Evolutionary conservation across 1,140 invertebrate genomes (phyloP), one percentile per base, ranked within the genome.

Genomic region (Trachymyrmex septentrionalis): DNA sequence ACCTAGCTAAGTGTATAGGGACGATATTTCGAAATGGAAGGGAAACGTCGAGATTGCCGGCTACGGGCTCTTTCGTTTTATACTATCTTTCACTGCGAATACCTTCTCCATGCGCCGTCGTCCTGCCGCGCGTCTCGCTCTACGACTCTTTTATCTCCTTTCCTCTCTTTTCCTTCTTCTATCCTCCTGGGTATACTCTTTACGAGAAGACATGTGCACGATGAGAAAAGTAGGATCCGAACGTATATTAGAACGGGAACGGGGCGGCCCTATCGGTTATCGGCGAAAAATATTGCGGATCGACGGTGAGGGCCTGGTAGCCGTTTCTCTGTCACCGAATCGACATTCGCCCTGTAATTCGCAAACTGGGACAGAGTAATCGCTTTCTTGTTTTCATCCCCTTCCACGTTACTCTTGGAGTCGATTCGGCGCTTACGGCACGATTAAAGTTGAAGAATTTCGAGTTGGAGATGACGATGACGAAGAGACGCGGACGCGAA

Each of bases 201-300:
- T 86, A 81, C 88, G 57, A 77, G 86, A 53, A 76, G 87, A 91
- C 72, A 78, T 90, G 86, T 71, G 86, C 86, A 21, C 88, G 88
- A 86, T 88, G 81, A 86, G 88, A 87, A 87, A 90, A 88, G 88
- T 86, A 87, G 55, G 69, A 69, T 67, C 53, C 19, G 64, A 69
- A 27, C 72, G 38, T 59, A 61, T 73, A 64, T 61, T 59, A 71
- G 61, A 50, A 50, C 19, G 66, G 50, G 21, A 82, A 73, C 71
- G n/a, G 50, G 61, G 27, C 69, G 87, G 75, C 73, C 69, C 81
- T 75, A 89, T 69, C 87, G 73, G 75, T 89, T 89, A 88, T 88
- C 88, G 63, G n/a, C 57, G 87, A 63, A 24, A 89, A 89, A 89
- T 89, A 89, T 89, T 88, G 87, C 75, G 71, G 48, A 73, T 85